These are phyloP conservation scores for Scaptomyza cyrtandrae DNA, from an alignment of 2,888 invertebrate genomes.

Conservation along the genomic window DNA sequence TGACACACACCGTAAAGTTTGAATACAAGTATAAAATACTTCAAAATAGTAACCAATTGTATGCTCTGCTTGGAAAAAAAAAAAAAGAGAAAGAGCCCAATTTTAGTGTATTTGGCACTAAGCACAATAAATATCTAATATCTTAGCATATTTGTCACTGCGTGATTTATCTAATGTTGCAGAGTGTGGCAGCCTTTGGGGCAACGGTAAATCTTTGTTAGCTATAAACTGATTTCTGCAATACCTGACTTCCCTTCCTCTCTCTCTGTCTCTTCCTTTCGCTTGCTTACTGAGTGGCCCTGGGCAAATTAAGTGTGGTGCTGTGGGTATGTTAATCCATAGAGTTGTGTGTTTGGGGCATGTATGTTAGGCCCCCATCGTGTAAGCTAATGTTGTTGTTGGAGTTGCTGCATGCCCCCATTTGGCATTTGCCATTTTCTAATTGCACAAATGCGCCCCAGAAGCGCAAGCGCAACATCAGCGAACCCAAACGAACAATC, in stretches of 20 bases:
- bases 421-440: conserved; percentile 70
- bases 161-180: conserved; percentile 58
- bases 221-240: conserved; percentile 20
- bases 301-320: conserved; percentile 59
- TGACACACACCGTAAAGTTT: not conserved
- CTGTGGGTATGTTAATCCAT: conserved; percentile 64
- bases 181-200: conserved; percentile 36
- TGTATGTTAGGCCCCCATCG: conserved; percentile 48
- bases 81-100: conserved; percentile 34
- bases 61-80: not conserved
- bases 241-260: not conserved
- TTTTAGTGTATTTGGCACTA: conserved; percentile 12
- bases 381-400: conserved; percentile 33
- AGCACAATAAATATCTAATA: conserved; percentile 36
- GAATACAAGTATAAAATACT: not conserved
- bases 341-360: conserved; percentile 20
- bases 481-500: conserved; percentile 52
- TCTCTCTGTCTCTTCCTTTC: not conserved
- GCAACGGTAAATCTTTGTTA: conserved; percentile 45
- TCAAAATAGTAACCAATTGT: not conserved
- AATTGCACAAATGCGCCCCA: conserved; percentile 67
- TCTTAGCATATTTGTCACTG: conserved; percentile 57
- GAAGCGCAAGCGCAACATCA: conserved; percentile 42
- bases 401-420: conserved; percentile 58
- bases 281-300: conserved; percentile 17